Base-by-base conservation (phyloP, 2,888 invertebrate species). In the Netelia melanura region DNA sequence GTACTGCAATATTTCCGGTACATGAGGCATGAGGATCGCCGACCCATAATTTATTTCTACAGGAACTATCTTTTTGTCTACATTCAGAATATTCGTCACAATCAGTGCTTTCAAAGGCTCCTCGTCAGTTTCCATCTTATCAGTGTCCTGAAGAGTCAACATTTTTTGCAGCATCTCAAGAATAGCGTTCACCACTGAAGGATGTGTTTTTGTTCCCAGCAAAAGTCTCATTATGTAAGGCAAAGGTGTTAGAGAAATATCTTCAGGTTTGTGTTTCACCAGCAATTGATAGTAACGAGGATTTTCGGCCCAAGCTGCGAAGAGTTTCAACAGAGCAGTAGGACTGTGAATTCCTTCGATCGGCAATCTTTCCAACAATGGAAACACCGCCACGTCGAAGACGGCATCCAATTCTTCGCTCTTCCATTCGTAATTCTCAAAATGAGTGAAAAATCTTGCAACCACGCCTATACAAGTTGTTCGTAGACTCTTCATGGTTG, bases 311-410 rank as follows among this genome's bases (percentile, higher is more conserved):
- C 98, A 99, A 0, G 95, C 94, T 43, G 96, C 94, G 23, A 98
- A 95, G n/a, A 99, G 94, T 92, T 97, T 97, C 21, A 98, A 93
- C 75, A 98, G 94, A 1, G 97, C 95, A 0, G 98, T 98, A 0
- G 98, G 98, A 88, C 96, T 97, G 89, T 97, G 96, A 78, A 98
- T 96, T 10, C 98, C 97, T 92, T 99, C 98, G 67, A 95, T 94
- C 0, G 97, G 96, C 17, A 99, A 93, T 91, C 97, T 97, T 11
- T 95, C 95, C 80, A 98, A 94, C 90, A 96, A 95, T 0, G 98
- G 98, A 96, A 97, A 98, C 10, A 99, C 95, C 68, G 97, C 96
- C 0, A 97, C 96, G 70, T 96, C 95, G 91, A 97, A 98, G 21
- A 98, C 92, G 0, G 97, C 96, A 85, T 96, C 95, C 10, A 98